Evolutionary conservation across 2,113 vertebrate genomes (phyloP), one percentile per base, ranked within the genome.

Genomic region (Chamaetylas fuelleborni): DNA sequence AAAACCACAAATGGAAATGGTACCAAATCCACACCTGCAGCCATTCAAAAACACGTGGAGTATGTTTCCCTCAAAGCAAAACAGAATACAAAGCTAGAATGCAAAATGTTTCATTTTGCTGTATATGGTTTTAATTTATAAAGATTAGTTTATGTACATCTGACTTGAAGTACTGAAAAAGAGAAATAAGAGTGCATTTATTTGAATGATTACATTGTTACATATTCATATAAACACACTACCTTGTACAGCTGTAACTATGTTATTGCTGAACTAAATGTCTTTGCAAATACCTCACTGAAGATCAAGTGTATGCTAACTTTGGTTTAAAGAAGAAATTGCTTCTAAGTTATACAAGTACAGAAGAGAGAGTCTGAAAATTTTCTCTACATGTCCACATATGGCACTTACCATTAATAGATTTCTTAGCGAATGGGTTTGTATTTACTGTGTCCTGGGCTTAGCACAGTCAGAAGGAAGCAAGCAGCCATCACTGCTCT

Each of bases 1-100:
- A 88, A 95, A 96, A 90, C 54, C 74, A 78, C 92, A 94, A 90
- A 82, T 93, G 82, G 74, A 95, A 95, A 64, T 71, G 67, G 25
- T 94, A 94, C 76, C 78, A 90, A 92, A 90, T 83, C 88, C 82
- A 78, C 90, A 94, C 94, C 92, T 94, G 95, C 72, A 96, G 90
- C 61, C 64, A 31, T 92, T 97, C 90, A 96, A 72, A 92, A 83
- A 62, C 85, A 88, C 48, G 58, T 81, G 76, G 85, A 81, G 14
- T 71, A 66, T 67, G 84, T 71, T 94, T 72, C 66, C 38, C 84
- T 93, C 69, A 67, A 78, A 90, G 67, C 33, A 91, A 90, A 97
- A 66, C 87, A 95, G 90, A 91, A 70, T 67, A 47, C 42, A 33
- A 86, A 90, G 74, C 79, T 82, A 88, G 70, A 93, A 90, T 86